A percentile compares a stretch with the other conserved stretches of the same genome.
Conservation (phyloP, 2,797 vertebrate species). For the Enteromius fasciolatus region DNA sequence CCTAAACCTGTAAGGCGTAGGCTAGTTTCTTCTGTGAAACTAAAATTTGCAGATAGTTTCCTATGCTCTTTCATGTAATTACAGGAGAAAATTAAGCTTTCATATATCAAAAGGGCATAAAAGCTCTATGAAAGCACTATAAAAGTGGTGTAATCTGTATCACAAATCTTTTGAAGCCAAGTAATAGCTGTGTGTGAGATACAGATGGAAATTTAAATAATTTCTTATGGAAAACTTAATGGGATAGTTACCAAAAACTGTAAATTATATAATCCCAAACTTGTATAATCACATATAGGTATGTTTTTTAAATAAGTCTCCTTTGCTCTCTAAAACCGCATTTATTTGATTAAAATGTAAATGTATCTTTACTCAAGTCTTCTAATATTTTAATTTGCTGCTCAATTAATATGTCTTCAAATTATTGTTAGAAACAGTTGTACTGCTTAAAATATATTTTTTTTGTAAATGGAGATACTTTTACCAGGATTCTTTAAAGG, state of each 20-base stretch:
- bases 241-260: background rate
- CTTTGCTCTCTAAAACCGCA: background rate
- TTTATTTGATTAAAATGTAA: background rate
- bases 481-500: background rate
- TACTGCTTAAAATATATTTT: background rate
- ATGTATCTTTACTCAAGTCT: background rate
- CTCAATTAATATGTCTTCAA: background rate
- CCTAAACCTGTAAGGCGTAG: background rate
- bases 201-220: background rate
- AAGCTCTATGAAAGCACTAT: background rate
- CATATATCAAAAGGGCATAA: constrained; percentile 12
- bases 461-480: background rate
- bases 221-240: background rate
- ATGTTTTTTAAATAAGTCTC: background rate
- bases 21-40: background rate
- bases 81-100: background rate
- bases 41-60: background rate
- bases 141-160: constrained; percentile 3
- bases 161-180: background rate
- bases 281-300: background rate
- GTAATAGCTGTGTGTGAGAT: background rate
- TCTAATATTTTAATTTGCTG: background rate
- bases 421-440: background rate
- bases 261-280: background rate
- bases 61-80: background rate